Evolutionary conservation across 2,113 vertebrate genomes (phyloP).

Genomic region (Mirounga angustirostris): DNA sequence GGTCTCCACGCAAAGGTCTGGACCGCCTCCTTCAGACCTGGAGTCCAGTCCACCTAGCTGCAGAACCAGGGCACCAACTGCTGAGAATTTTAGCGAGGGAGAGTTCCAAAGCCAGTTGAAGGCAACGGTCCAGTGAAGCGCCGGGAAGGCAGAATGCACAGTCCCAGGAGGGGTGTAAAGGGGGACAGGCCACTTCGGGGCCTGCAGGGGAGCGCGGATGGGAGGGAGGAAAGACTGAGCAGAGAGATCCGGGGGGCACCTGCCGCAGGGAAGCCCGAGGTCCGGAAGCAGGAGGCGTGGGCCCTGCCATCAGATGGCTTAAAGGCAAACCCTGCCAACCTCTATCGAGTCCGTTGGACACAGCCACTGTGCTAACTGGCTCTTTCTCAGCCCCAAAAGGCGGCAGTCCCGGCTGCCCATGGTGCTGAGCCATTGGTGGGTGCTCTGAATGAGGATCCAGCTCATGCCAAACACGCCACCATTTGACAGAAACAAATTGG

Average conservation of each 20-base stretch:
- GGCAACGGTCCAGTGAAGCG: background rate
- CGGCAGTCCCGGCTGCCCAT: background rate
- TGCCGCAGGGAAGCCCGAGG: background rate
- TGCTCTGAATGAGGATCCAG: background rate
- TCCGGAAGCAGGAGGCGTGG: background rate
- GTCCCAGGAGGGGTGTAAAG: background rate
- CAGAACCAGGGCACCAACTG: background rate
- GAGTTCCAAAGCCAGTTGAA: slow-evolving; percentile 73
- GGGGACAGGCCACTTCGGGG: rapidly evolving
- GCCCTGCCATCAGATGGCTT: rapidly evolving
- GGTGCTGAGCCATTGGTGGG: background rate
- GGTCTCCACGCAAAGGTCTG: background rate
- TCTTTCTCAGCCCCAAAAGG: background rate
- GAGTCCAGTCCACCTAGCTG: too few species aligned
- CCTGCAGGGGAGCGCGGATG: too few species aligned
- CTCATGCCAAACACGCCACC: background rate
- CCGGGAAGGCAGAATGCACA: background rate
- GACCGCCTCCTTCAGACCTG: background rate
- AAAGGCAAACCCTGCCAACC: background rate
- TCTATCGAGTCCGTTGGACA: background rate
- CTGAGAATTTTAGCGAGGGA: slow-evolving; percentile 42
- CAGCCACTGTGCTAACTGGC: background rate
- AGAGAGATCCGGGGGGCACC: background rate
- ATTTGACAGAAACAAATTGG: background rate
- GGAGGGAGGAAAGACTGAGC: background rate